Evolutionary conservation across 2,797 vertebrate genomes (phyloP), one percentile per base, ranked within the genome.

Genomic region (Oryzias dopingdopingensis): DNA sequence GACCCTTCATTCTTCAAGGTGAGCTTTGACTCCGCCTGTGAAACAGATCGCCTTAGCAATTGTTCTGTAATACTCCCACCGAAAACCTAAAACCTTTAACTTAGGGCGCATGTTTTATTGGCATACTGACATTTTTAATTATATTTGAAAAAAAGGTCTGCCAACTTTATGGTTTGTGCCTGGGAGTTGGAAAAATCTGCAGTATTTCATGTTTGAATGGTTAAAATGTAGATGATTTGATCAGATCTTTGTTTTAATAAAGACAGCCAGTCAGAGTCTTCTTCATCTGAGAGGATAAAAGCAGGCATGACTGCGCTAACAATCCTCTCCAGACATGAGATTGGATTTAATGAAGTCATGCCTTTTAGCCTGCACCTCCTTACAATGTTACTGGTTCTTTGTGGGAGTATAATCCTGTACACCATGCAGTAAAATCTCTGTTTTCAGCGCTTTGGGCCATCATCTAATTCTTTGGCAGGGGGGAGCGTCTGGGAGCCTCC

Each of bases 321-420:
- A 69, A 66, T 85, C 52, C 63, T 80, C 76, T 67, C 44, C 26
- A 55, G 73, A 78, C 69, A 60, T 42, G 57, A 71, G 72, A 82
- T 66, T 79, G 64, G 67, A 77, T 87, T 77, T 84, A 89, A 89
- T 87, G 79, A 84, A 81, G 87, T 86, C 85, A 88, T 42, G 82
- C 70, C 64, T 76, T 54, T 90, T 85, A 87, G 50, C 49, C 52
- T 4, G 52, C 49, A 47, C 79, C 76, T 72, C 67, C 77, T 76
- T 29, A 76, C 77, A 56, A 65, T 70, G 75, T 67, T 63, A 71
- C 65, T 43, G 62, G 55, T 40, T 70, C 77, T 81, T 79, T 86
- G 72, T 75, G 76, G 32, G 51, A 71, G 42, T 81, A 59, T 87
- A 88, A 89, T 88, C 86, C 83, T 81, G 70, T 83, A 73, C 75